These are phyloP conservation scores for Lamprotornis superbus DNA, from an alignment of 2,113 vertebrate genomes.

Conservation along the genomic window DNA sequence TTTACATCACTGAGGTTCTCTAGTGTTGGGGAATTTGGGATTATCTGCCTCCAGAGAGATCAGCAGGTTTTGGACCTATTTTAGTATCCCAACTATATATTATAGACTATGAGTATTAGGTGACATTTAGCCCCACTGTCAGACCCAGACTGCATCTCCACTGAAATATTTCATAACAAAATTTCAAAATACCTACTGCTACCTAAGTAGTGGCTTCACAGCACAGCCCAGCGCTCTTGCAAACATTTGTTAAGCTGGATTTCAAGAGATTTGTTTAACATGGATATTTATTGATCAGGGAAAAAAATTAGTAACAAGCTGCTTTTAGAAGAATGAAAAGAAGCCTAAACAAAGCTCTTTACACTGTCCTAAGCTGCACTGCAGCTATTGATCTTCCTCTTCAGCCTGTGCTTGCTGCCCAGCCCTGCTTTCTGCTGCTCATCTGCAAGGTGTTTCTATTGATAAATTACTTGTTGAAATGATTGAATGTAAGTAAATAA, in stretches of 20 bases:
- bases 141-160: background rate
- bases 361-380: background rate
- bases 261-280: slow-evolving; percentile 51
- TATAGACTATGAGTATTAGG: background rate
- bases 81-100: background rate
- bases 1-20: background rate
- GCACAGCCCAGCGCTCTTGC: background rate
- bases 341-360: slow-evolving; percentile 54
- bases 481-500: background rate
- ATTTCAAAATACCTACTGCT: background rate
- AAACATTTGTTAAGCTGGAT: slow-evolving; percentile 37
- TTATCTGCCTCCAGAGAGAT: background rate
- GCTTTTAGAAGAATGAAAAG: slow-evolving; percentile 45
- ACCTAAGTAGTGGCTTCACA: background rate
- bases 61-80: fast-evolving
- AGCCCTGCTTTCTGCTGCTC: background rate
- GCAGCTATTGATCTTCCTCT: slow-evolving; percentile 16
- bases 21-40: background rate
- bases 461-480: background rate
- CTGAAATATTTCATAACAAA: background rate
- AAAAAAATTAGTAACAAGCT: background rate
- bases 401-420: background rate
- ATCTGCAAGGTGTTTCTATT: background rate
- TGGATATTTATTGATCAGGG: slow-evolving; percentile 18
- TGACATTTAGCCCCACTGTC: too few relatives aligned